phyloP scores from a whole-genome alignment of 1,140 invertebrate species.

The Aphaenogaster rudis region DNA sequence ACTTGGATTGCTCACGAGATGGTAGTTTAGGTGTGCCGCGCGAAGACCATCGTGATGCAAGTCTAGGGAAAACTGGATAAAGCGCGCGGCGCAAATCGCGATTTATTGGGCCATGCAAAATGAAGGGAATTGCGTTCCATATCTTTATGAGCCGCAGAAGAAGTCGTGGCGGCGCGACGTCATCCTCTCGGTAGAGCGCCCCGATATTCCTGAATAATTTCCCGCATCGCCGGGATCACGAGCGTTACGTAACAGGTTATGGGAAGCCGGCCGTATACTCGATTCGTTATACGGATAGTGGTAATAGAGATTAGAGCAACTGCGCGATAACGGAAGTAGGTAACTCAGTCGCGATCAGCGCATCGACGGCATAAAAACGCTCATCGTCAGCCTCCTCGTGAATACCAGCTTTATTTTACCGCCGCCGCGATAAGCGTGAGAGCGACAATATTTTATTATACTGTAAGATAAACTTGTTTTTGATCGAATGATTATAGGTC shows the following conservation, averaged over 20 bases:
- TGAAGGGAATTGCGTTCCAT: conserved; percentile 43
- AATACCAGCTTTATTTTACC: conserved; percentile 51
- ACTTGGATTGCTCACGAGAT: conserved; percentile 30
- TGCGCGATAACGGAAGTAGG: conserved; percentile 60
- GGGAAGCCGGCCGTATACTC: conserved; percentile 20
- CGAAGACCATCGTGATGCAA: not conserved
- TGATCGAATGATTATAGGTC: conserved; percentile 2
- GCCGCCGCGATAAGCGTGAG: not conserved
- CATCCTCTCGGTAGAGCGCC: not conserved
- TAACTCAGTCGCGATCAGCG: conserved; percentile 31
- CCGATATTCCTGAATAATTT: conserved; percentile 45
- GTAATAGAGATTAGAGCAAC: conserved; percentile 35
- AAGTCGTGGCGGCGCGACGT: conserved; percentile 22
- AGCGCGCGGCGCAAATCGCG: conserved; percentile 32
- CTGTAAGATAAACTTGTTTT: not conserved
- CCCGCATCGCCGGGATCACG: conserved; percentile 3
- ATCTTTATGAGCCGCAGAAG: conserved; percentile 51
- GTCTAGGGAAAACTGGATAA: conserved; percentile 28
- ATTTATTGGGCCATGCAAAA: conserved; percentile 56
- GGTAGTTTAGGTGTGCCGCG: conserved; percentile 38
- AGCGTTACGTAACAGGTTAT: conserved; percentile 47
- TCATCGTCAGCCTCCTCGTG: conserved; percentile 6
- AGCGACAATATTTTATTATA: conserved; percentile 40
- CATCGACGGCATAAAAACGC: conserved; percentile 33
- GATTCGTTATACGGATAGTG: conserved; percentile 31